A percentile compares a stretch with the other conserved stretches of the same genome.
Conservation (phyloP, 2,888 invertebrate genomes). For the Pasiphila rectangulata region DNA sequence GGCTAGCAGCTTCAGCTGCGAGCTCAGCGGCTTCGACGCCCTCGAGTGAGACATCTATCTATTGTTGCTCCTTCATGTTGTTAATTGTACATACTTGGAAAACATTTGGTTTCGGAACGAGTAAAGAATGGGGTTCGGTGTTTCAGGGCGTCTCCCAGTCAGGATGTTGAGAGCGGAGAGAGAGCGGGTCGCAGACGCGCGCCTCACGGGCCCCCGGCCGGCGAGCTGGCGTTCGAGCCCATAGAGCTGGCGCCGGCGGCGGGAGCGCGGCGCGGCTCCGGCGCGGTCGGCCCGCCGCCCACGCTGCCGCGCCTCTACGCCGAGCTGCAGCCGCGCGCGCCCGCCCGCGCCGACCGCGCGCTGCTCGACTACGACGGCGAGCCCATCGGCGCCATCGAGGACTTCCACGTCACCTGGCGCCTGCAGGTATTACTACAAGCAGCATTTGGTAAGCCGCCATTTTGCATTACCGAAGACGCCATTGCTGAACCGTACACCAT, state of each 20-base stretch:
- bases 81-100: no score
- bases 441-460: no score
- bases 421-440: no score
- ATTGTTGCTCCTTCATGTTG: no score
- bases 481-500: no score
- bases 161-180: slow-evolving; percentile 10
- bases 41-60: slow-evolving; percentile 1
- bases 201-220: slow-evolving; percentile 21
- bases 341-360: slow-evolving; percentile 46
- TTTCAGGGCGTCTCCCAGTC: slow-evolving; percentile 26
- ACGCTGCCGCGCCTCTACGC: slow-evolving; percentile 64
- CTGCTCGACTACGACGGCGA: slow-evolving; percentile 59
- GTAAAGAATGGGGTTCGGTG: neutral
- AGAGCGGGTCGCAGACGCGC: slow-evolving; percentile 18
- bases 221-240: slow-evolving; percentile 32
- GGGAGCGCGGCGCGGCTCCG: slow-evolving; percentile 37
- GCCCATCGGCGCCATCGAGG: slow-evolving; percentile 58
- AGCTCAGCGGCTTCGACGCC: neutral
- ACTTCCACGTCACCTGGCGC: slow-evolving; percentile 62
- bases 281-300: slow-evolving; percentile 55
- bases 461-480: no score
- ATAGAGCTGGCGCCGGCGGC: slow-evolving; percentile 37
- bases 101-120: no score
- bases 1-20: neutral
- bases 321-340: slow-evolving; percentile 66